A percentile compares a stretch with the other conserved stretches of the same genome.
These are phyloP conservation scores for Seira ritae DNA, from an alignment of 2,888 invertebrate genomes.

Conservation along the genomic window DNA sequence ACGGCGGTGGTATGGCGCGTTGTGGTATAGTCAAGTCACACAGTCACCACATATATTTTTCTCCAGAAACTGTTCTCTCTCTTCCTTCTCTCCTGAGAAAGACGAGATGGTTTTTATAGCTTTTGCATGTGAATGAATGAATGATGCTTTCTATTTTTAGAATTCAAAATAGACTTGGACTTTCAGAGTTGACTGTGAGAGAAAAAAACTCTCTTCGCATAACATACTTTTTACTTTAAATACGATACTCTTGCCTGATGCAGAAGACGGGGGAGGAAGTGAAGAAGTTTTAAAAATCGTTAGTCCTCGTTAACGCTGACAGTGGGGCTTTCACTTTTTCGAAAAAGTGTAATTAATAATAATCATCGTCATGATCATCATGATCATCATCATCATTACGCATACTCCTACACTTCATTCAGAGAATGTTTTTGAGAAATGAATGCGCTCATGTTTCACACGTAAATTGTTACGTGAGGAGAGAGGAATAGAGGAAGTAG, in stretches of 20 bases:
- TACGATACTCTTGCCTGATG: too few species aligned
- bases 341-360: conserved; percentile 19
- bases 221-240: too few species aligned
- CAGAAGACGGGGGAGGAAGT: background rate
- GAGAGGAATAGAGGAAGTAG: background rate
- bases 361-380: conserved; percentile 10
- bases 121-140: conserved; percentile 17
- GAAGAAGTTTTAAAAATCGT: conserved; percentile 4
- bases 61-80: too few species aligned
- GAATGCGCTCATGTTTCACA: background rate
- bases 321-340: conserved; percentile 21
- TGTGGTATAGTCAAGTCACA: background rate
- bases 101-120: conserved; percentile 12
- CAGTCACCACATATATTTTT: too few species aligned
- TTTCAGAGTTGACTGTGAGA: too few species aligned
- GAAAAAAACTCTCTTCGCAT: too few species aligned
- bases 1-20: background rate
- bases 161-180: background rate
- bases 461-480: background rate
- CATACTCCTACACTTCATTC: conserved; percentile 8
- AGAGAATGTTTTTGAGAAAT: background rate
- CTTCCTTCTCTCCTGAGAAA: background rate
- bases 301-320: conserved; percentile 19
- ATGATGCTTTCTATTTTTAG: background rate
- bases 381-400: conserved; percentile 18